Conservation (phyloP, 2,888 invertebrate genomes). For the Drosophila histrio region DNA sequence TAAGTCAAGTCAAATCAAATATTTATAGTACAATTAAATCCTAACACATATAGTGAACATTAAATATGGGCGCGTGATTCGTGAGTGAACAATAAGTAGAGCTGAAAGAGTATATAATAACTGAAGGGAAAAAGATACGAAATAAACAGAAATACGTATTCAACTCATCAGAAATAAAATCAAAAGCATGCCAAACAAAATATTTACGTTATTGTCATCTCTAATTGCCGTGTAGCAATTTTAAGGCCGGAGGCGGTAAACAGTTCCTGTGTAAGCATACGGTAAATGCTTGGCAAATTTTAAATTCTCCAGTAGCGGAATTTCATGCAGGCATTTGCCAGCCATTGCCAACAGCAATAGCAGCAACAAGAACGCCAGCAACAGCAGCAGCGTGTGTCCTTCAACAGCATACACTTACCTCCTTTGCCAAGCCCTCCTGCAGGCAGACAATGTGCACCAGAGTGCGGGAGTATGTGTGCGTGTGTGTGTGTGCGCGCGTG, state of each 20-base stretch:
- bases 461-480: conserved; percentile 5
- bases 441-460: conserved; percentile 54
- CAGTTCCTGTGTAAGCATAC: conserved; percentile 6
- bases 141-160: background rate
- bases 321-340: conserved; percentile 42
- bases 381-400: conserved; percentile 41
- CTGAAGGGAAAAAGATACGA: background rate
- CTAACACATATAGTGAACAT: conserved; percentile 6
- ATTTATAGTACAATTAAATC: conserved; percentile 62
- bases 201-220: background rate
- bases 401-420: conserved; percentile 19
- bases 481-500: conserved; percentile 1
- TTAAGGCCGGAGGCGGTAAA: background rate
- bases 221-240: conserved; percentile 10
- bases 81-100: background rate
- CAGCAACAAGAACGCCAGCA: background rate
- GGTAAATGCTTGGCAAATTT: conserved; percentile 35
- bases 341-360: conserved; percentile 16
- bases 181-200: background rate
- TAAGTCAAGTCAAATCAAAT: conserved; percentile 47
- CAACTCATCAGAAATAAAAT: background rate
- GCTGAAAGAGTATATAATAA: background rate
- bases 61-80: conserved; percentile 15
- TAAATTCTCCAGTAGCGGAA: conserved; percentile 49
- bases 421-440: conserved; percentile 31